phyloP scores from a whole-genome alignment of 1,140 invertebrate species.

The Drosophila busckii region DNA sequence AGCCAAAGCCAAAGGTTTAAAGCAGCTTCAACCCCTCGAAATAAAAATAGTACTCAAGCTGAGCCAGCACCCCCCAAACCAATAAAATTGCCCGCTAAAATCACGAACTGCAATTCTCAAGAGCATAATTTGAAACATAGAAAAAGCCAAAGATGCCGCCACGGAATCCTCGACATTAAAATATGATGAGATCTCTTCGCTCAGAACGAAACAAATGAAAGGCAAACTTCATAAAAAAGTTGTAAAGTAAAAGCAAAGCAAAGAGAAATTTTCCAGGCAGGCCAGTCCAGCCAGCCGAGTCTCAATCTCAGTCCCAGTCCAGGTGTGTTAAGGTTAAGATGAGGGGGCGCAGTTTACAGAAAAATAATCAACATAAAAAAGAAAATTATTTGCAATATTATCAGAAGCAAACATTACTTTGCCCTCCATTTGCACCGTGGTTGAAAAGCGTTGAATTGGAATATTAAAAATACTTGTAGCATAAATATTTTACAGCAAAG shows the following conservation, averaged over 20 bases:
- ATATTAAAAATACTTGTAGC: no score
- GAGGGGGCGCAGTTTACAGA: conserved; percentile 19
- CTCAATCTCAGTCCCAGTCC: conserved; percentile 29
- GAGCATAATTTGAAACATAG: conserved; percentile 73
- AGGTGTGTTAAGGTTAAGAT: background rate
- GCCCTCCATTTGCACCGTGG: conserved; percentile 28
- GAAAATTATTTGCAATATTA: conserved; percentile 76
- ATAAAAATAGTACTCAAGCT: background rate
- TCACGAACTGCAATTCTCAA: conserved; percentile 70
- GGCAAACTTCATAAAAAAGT: conserved; percentile 74
- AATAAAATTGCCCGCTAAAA: conserved; percentile 52
- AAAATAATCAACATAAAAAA: conserved; percentile 77
- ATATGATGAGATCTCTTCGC: conserved; percentile 63
- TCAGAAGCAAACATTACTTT: conserved; percentile 51
- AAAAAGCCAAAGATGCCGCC: conserved; percentile 50
- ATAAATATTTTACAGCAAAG: no score
- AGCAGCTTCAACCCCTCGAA: conserved; percentile 5
- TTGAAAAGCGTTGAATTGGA: no score
- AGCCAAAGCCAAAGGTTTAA: conserved; percentile 35
- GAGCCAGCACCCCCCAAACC: background rate
- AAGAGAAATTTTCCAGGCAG: background rate
- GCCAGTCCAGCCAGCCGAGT: background rate
- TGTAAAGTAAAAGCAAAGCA: conserved; percentile 49
- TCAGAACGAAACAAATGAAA: conserved; percentile 58
- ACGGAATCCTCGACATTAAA: conserved; percentile 66